Conservation (phyloP, 1,140 invertebrate species). For the Dolichoris vasculosae region DNA sequence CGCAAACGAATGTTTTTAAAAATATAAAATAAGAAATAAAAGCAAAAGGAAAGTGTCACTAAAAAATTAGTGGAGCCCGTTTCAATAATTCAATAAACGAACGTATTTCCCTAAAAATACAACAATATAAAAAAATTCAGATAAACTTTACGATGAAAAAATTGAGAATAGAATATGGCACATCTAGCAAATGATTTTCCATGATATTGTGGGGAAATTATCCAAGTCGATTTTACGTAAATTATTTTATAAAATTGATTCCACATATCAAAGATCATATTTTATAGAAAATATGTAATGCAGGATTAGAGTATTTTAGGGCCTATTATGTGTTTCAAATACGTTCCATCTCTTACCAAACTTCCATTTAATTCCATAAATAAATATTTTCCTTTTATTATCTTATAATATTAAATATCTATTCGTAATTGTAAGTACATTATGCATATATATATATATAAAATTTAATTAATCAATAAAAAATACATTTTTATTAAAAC, state of each 20-base stretch:
- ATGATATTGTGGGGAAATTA: constrained; percentile 3
- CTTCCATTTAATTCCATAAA: neutral
- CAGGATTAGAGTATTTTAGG: constrained; percentile 58
- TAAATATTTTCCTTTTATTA: neutral
- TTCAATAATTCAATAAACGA: neutral
- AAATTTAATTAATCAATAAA: neutral
- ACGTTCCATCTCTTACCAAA: constrained; percentile 18
- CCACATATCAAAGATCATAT: constrained; percentile 68
- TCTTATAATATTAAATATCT: neutral
- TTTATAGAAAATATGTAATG: constrained; percentile 65
- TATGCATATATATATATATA: neutral
- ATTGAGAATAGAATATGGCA: neutral
- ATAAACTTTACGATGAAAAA: neutral
- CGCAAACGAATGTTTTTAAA: constrained; percentile 31
- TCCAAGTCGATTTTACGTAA: constrained; percentile 62
- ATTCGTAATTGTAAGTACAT: neutral
- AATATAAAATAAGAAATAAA: constrained; percentile 42
- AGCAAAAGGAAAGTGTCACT: neutral
- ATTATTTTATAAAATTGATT: constrained; percentile 66
- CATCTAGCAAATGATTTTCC: neutral
- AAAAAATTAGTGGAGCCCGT: constrained; percentile 1
- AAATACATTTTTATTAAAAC: neutral
- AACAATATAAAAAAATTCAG: neutral
- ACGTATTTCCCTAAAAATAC: neutral
- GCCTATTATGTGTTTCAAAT: constrained; percentile 17